A percentile compares a stretch with the other conserved stretches of the same genome.
Evolutionary conservation across 2,888 invertebrate genomes (phyloP).

Genomic region (Eupeodes luniger): DNA sequence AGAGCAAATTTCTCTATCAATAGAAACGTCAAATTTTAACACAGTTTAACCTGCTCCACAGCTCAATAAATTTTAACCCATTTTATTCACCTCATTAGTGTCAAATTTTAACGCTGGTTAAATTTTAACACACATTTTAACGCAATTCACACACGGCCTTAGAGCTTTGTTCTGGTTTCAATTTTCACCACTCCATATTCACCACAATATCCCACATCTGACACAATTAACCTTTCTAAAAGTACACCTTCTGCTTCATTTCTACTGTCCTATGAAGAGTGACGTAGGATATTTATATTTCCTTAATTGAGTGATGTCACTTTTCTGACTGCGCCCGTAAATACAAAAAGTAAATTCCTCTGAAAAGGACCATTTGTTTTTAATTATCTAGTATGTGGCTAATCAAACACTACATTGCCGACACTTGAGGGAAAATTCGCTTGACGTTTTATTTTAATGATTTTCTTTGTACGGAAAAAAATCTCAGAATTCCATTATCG

Average conservation of each 20-base stretch:
- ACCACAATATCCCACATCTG: no score
- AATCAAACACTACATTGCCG: conserved; percentile 49
- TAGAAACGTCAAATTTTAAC: no score
- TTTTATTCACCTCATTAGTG: no score
- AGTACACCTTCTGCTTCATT: background rate
- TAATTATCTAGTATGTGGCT: conserved; percentile 32
- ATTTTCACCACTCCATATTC: no score
- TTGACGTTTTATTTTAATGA: conserved; percentile 75
- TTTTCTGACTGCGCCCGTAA: conserved; percentile 6
- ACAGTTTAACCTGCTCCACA: no score
- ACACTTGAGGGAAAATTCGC: conserved; percentile 68
- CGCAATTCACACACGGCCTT: no score
- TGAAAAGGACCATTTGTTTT: conserved; percentile 25
- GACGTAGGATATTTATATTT: background rate
- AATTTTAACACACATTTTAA: no score
- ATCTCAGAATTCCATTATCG: conserved; percentile 66
- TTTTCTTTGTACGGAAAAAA: conserved; percentile 76
- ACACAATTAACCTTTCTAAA: background rate
- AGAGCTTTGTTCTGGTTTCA: no score
- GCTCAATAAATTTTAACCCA: no score
- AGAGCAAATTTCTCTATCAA: no score
- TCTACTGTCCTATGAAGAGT: background rate
- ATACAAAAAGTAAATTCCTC: conserved; percentile 3
- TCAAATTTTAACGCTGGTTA: no score
- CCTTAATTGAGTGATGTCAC: conserved; percentile 20